Base-by-base conservation (phyloP, 2,113 vertebrate genomes). In the Sapajus apella region DNA sequence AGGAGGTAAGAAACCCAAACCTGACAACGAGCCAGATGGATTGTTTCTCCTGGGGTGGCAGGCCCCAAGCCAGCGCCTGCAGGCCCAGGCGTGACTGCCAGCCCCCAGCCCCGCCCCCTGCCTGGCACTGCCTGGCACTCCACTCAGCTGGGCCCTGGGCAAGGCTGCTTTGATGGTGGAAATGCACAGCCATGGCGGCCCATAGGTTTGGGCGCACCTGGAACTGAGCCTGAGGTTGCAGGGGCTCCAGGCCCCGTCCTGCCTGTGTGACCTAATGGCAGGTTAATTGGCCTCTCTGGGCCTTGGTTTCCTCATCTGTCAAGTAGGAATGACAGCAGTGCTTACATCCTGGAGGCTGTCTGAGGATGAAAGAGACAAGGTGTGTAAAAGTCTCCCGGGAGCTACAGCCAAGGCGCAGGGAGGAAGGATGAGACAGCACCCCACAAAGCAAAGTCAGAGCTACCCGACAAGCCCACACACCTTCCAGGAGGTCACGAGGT, bases 291-390 rank as follows among this genome's bases (percentile, higher is more conserved):
- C n/a, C 35, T 47, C 45, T 50, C 66, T 18, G 47, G 55, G 52
- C 61, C 45, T 88, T 27, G 9, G 82, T 47, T 16, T 37, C 30
- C 50, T 77, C 66, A 2, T 47, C 79, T 3, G 5, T 40, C 56
- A n/a, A 8, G 7, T 25, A 66, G 70, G 45, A 10, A 1, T 2
- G 16, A 21, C 0, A 3, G 43, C 70, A 4, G 58, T 0, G 17
- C 73, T 79, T 8, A 5, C 58, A 30, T 68, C 13, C 56, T 1
- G n/a, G 45, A 21, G 37, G 9, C 30, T 3, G 37, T 0, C 7
- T 4, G 25, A 27, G 43, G 68, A 13, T 14, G 1, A n/a, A 25
- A 13, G 75, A 68, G 75, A 3, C 0, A 2, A 3, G 1, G 21
- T 18, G 18, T 35, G 66, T 40, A 8, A 35, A 68, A 47, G 73